Conservation (phyloP, 2,113 vertebrate species). For the Cyphomyrus plagiostoma region DNA sequence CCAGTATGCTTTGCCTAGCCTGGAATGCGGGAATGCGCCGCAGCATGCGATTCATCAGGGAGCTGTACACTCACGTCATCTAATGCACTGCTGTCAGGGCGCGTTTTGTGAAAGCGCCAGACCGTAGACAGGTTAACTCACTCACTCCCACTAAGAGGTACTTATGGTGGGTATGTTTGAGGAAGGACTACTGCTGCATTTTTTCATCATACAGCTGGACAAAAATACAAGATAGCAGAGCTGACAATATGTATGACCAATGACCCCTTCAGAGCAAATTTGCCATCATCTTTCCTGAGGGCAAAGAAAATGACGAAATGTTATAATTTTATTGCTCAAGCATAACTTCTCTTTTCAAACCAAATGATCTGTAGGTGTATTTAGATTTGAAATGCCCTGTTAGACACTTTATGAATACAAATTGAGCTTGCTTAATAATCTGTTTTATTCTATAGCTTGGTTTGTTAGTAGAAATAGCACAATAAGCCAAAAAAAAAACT, state of each 20-base stretch:
- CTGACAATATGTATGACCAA: background rate
- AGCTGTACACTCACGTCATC: background rate
- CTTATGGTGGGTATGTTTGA: background rate
- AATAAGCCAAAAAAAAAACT: background rate
- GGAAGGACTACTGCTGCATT: background rate
- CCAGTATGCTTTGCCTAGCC: constrained; percentile 43
- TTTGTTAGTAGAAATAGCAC: background rate
- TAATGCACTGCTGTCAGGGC: background rate
- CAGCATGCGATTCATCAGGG: background rate
- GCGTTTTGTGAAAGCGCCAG: background rate
- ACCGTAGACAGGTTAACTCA: background rate
- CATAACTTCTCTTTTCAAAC: background rate
- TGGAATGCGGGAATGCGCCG: constrained; percentile 44
- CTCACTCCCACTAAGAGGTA: background rate
- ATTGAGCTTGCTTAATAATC: background rate
- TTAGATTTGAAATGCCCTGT: background rate
- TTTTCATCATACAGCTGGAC: background rate
- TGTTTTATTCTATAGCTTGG: background rate
- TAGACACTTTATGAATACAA: background rate
- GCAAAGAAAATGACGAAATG: background rate
- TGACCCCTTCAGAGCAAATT: background rate
- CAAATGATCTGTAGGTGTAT: background rate
- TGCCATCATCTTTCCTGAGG: background rate
- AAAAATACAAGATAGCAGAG: background rate
- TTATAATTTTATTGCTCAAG: background rate